Base-by-base conservation (phyloP, 2,888 invertebrate genomes). In the Hirudinaria manillensis region DNA sequence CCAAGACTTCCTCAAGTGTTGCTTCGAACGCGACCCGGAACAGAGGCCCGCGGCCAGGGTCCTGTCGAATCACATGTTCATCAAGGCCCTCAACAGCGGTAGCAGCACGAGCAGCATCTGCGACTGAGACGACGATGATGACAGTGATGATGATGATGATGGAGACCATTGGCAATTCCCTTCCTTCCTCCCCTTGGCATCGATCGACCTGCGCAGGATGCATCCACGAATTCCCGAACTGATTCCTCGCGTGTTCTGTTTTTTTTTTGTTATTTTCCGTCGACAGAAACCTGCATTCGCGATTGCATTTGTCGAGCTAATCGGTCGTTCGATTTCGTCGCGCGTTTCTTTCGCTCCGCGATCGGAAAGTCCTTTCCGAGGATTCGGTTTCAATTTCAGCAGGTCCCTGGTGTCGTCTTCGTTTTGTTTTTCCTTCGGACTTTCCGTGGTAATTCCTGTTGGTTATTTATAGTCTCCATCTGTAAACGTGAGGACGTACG, bases 11-110 rank as follows among this genome's bases (percentile, higher is more conserved):
- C 78, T 85, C 71, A 76, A 66, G 75, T 78, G 79, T 74, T 82
- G 83, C 32, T 84, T 85, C 79, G 79, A 78, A 76, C 77, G 81
- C 74, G 79, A 79, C 70, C 81, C 82, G 21, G 78, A 78, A 21
- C 81, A 82, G 29, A 76, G 85, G 53, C 83, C 83, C 0, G 80
- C 82, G 24, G 83, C 85, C 3, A 81, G 82, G 75, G 82, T 83
- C 19, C 76, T 80, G 3, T 70, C 77, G 29, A 68, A 51, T 32
- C 80, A 80, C 76, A 73, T 70, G 34, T 79, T 79, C 74, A 72
- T 75, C 53, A 77, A 71, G 19, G 76, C 68, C n/a, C 68, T 68
- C 68, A 36, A 34, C 32, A 68, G 29, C 36, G 36, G 68, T 32
- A 34, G 36, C 36, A 32, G 61, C 61, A 29, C 24, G 29, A 29